Percentiles rank a stretch among this genome's conserved stretches.
These are phyloP conservation scores for Steinernema khuongi DNA, from an alignment of 1,140 invertebrate species.

Conservation along the genomic window DNA sequence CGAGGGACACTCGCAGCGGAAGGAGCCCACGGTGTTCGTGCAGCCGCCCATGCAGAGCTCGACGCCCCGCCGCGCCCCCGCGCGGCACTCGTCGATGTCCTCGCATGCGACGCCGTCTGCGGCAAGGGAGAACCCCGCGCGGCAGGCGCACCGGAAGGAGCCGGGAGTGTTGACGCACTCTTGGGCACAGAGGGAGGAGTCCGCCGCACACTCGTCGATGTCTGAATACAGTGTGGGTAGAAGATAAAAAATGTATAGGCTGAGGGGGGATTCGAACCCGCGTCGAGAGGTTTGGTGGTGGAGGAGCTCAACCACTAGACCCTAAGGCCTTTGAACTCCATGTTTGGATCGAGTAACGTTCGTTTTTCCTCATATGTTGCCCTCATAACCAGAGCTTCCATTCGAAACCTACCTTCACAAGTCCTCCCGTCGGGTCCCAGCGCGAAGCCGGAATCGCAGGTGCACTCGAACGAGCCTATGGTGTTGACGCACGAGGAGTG, in stretches of 20 bases:
- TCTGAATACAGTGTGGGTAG: conserved; percentile 44
- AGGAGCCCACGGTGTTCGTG: conserved; percentile 58
- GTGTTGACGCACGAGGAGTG: conserved; percentile 58
- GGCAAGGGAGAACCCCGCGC: conserved; percentile 61
- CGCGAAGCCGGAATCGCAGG: conserved; percentile 45
- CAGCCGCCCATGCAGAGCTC: conserved; percentile 63
- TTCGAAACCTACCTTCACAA: conserved; percentile 44
- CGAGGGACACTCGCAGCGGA: conserved; percentile 61
- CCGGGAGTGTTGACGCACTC: conserved; percentile 62
- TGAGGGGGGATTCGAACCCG: not conserved
- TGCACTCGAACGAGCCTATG: conserved; percentile 56
- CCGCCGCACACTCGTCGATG: conserved; percentile 58
- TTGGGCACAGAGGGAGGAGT: conserved; percentile 49
- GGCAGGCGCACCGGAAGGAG: conserved; percentile 61
- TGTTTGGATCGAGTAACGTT: too few relatives aligned
- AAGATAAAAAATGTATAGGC: too few relatives aligned
- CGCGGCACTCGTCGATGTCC: conserved; percentile 58
- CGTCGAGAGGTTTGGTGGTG: too few relatives aligned
- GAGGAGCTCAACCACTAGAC: too few relatives aligned
- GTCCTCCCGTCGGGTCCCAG: conserved; percentile 43
- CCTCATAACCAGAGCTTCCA: too few relatives aligned
- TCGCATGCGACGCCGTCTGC: conserved; percentile 60
- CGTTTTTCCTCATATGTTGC: too few relatives aligned
- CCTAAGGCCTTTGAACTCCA: too few relatives aligned
- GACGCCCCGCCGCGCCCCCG: conserved; percentile 59